phyloP scores from a whole-genome alignment of 2,888 invertebrate species.

The Drosophila seclusa region DNA sequence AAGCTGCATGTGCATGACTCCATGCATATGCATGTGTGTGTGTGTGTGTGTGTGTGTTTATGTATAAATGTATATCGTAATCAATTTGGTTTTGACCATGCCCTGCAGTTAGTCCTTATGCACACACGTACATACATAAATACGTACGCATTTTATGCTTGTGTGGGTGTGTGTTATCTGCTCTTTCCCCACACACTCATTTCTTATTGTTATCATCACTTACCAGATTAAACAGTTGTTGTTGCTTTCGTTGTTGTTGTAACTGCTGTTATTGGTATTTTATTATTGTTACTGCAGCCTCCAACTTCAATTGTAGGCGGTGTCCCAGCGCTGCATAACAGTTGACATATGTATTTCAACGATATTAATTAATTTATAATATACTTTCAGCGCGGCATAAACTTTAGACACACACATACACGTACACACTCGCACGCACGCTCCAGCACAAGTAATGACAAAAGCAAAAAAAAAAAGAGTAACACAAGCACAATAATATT shows the following conservation, averaged over 20 bases:
- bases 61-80: conserved; percentile 24
- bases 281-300: conserved; percentile 14
- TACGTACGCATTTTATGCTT: not conserved
- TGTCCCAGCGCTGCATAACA: conserved; percentile 52
- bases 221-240: conserved; percentile 40
- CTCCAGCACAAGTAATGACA: conserved; percentile 13
- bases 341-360: conserved; percentile 34
- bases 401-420: conserved; percentile 9
- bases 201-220: conserved; percentile 18
- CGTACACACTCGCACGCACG: not conserved
- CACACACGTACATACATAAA: not conserved
- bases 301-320: conserved; percentile 42
- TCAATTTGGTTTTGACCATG: conserved; percentile 44
- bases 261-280: conserved; percentile 18
- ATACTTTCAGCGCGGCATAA: conserved; percentile 20
- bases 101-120: conserved; percentile 21
- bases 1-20: conserved; percentile 27
- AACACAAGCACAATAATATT: conserved; percentile 40
- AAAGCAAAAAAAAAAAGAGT: conserved; percentile 23
- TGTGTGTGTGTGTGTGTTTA: conserved; percentile 1
- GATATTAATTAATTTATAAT: conserved; percentile 15
- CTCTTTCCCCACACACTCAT: not conserved
- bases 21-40: conserved; percentile 4
- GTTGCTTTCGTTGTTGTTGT: conserved; percentile 12
- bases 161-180: not conserved